Conservation (phyloP, 1,140 invertebrate genomes). For the Augochlora pura region DNA sequence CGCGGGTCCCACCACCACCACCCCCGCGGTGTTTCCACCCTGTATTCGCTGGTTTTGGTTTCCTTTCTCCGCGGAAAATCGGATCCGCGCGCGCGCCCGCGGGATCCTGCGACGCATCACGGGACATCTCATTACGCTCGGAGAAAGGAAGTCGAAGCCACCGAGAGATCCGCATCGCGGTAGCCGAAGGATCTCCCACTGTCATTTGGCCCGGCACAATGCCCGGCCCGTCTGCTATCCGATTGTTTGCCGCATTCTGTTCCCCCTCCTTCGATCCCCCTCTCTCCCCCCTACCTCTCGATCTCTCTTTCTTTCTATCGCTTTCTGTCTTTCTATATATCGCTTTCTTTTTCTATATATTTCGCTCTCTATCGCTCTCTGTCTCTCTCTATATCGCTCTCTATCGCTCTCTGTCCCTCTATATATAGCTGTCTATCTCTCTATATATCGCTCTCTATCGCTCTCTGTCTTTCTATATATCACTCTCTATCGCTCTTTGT, state of each 20-base stretch:
- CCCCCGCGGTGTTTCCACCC: constrained; percentile 1
- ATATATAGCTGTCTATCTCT: too few species aligned
- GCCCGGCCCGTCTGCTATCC: constrained; percentile 48
- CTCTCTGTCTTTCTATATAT: too few species aligned
- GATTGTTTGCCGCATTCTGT: constrained; percentile 72
- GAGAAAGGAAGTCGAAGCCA: constrained; percentile 53
- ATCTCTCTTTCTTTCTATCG: too few species aligned
- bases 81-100: constrained; percentile 2
- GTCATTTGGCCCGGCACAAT: constrained; percentile 67
- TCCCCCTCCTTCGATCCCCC: constrained; percentile 1
- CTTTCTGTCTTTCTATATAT: too few species aligned
- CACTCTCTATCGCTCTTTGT: too few species aligned
- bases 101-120: constrained; percentile 6
- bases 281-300: neutral
- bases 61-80: constrained; percentile 9
- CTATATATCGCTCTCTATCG: too few species aligned
- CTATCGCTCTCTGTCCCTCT: too few species aligned
- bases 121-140: constrained; percentile 55
- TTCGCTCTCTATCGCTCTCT: too few species aligned
- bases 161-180: constrained; percentile 41
- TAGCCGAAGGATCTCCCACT: constrained; percentile 49
- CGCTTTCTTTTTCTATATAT: too few species aligned
- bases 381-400: too few species aligned
- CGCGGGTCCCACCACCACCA: neutral
- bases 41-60: constrained; percentile 9